Base-by-base conservation (phyloP, 2,113 vertebrate genomes). In the Dipodomys stephensi region DNA sequence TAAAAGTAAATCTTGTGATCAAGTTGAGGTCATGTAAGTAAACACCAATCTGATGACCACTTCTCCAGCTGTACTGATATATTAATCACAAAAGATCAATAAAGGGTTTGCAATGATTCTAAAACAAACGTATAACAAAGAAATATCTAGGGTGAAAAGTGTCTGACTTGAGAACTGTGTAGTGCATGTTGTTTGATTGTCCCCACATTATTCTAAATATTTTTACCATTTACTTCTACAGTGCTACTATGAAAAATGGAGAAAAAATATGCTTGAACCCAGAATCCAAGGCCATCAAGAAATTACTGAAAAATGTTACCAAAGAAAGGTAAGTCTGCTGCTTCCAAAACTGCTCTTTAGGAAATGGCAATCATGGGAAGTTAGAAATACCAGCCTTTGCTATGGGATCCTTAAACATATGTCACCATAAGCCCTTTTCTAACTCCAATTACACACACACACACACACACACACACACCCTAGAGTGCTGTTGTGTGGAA, bases 11-110 rank as follows among this genome's bases (percentile, higher is more conserved):
- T 94, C 67, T 71, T 97, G 97, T 64, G 67, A 89, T 93, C 78
- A 0, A 11, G 68, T 94, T 73, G 97, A 97, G 90, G 96, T 97
- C 83, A 97, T 97, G 97, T 97, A 67, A 97, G 97, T 97, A 88
- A 85, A 95, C 92, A 35, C n/a, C 32, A 27, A 87, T 39, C 30
- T 89, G 74, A 67, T 71, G 27, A 27, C 90, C 30, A 73, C 28
- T 9, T 93, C 83, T 35, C 35, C 73, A 23, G 19, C 62, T 65
- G 68, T 92, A 94, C 93, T 35, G 22, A 72, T 64, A 71, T 53
- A 23, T 76, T 69, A n/a, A 90, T 72, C 62, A 77, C 13, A 88
- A 72, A 90, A 91, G 28, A 69, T 92, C 9, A 65, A 39, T 74
- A 46, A 92, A 65, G 62, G 46, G 30, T 79, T 73, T 88, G 10